Evolutionary conservation across 2,113 vertebrate species (phyloP).

Genomic region (Archilochus colubris): DNA sequence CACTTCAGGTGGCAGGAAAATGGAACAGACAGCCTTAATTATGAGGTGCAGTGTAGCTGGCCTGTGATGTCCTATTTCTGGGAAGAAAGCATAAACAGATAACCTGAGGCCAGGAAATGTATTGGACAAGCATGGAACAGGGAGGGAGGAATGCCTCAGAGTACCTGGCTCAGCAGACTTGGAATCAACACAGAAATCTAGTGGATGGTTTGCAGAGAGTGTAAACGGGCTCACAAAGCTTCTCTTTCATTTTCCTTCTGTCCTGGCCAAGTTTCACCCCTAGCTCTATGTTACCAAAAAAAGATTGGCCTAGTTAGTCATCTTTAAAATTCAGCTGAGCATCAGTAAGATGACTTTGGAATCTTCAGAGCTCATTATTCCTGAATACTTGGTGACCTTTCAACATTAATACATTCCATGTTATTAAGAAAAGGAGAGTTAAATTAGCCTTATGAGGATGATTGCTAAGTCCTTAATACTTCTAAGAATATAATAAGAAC

Average conservation of each 20-base stretch:
- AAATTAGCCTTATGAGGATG: constrained; percentile 14
- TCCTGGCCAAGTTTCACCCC: background rate
- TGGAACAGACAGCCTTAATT: constrained; percentile 22
- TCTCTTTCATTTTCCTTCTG: constrained; percentile 52
- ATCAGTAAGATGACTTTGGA: constrained; percentile 23
- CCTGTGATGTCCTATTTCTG: constrained; percentile 25
- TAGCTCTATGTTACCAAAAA: constrained; percentile 4
- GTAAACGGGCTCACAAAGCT: constrained; percentile 19
- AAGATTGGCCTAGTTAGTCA: constrained; percentile 19
- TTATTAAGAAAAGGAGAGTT: background rate
- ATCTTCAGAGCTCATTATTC: constrained; percentile 34
- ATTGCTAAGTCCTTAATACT: background rate
- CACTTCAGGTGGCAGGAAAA: background rate
- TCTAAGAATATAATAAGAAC: background rate
- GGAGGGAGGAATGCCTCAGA: background rate
- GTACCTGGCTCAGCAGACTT: constrained; percentile 12
- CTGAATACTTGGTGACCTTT: constrained; percentile 29
- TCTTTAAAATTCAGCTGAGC: constrained; percentile 34
- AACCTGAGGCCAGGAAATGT: background rate
- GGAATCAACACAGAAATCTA: background rate
- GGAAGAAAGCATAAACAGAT: background rate
- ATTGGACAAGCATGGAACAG: background rate
- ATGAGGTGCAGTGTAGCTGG: constrained; percentile 3
- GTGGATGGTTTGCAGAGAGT: background rate
- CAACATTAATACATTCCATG: background rate